Base-by-base conservation (phyloP, 2,888 invertebrate genomes). In the Lithophane leautieri region DNA sequence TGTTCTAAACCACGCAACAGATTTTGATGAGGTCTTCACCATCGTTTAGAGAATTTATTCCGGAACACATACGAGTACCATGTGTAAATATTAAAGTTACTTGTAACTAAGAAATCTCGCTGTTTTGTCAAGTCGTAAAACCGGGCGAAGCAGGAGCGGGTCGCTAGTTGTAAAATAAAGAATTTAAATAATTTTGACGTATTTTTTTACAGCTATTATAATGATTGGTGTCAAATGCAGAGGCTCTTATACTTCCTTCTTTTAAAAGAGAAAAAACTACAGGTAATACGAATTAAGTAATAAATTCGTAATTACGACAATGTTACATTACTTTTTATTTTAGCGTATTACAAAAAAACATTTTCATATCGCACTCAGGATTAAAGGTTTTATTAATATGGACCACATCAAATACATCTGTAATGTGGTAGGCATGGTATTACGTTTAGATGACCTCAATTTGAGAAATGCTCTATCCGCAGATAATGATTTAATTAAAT, bases 141-240 rank as follows among this genome's bases (percentile, higher is more conserved):
- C 34, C 4, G 34, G 4, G 0, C 6, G 34, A 34, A 34, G 6
- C 34, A 34, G 34, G 34, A 34, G 34, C 34, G 6, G 6, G 34
- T 34, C 4, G 34, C 34, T 34, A 34, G 34, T 34, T 70, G 73
- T 42, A 81, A 78, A 78, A 81, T 81, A 81, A 81, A 54, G 67
- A 54, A 14, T 58, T 60, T 70, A 62, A 52, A 28, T 52, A 11
- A n/a, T 40, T 3, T 52, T 42, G 22, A 28, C n/a, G 68, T 25
- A 58, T 58, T 67, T 44, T 56, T 70, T 34, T 34, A 78, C 34
- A 70, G 61, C 47, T 73, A 42, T 62, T 71, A 25, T 28, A 62
- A 42, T 72, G 61, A 58, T 81, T 61, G 42, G 56, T 82, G 70
- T 78, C 74, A 71, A 78, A 82, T 71, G 73, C 81, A 74, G 61